Evolutionary conservation across 2,113 vertebrate species (phyloP).

Genomic region (Menidia beryllina): DNA sequence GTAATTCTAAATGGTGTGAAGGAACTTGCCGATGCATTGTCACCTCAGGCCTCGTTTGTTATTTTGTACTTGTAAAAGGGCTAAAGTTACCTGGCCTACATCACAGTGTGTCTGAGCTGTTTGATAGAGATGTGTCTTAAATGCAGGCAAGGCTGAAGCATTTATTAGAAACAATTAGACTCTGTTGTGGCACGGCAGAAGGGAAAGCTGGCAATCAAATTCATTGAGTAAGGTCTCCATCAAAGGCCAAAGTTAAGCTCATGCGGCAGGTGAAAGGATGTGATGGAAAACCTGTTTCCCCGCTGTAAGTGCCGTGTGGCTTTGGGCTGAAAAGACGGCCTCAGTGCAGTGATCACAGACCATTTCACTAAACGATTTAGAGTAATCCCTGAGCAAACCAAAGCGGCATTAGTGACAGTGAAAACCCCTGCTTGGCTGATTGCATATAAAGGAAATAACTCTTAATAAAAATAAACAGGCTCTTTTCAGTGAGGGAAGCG

Average conservation of each 20-base stretch:
- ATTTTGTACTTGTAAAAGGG: constrained; percentile 1
- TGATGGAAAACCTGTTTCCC: constrained; percentile 17
- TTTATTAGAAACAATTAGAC: background rate
- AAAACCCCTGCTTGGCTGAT: constrained; percentile 28
- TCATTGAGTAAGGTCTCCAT: constrained; percentile 4
- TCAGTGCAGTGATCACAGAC: constrained; percentile 38
- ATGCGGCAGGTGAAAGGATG: constrained; percentile 15
- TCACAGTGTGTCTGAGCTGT: no score
- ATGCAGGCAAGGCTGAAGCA: background rate
- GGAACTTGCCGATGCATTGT: background rate
- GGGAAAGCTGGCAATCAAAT: constrained; percentile 1
- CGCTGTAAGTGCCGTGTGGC: constrained; percentile 17
- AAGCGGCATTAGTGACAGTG: constrained; percentile 25
- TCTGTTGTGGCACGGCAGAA: background rate
- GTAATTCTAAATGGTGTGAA: background rate
- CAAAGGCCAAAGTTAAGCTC: constrained; percentile 27
- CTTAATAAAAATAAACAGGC: constrained; percentile 2
- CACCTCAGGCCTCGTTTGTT: background rate
- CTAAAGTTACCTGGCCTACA: background rate
- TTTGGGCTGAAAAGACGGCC: constrained; percentile 42
- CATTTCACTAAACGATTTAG: constrained; percentile 46
- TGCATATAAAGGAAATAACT: constrained; percentile 10
- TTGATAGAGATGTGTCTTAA: background rate
- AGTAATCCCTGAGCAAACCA: constrained; percentile 52
- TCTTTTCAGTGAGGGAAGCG: background rate